Percentiles rank a stretch among this genome's conserved stretches.
These are phyloP conservation scores for Campoletis raptor DNA, from an alignment of 2,888 invertebrate species.

Conservation along the genomic window DNA sequence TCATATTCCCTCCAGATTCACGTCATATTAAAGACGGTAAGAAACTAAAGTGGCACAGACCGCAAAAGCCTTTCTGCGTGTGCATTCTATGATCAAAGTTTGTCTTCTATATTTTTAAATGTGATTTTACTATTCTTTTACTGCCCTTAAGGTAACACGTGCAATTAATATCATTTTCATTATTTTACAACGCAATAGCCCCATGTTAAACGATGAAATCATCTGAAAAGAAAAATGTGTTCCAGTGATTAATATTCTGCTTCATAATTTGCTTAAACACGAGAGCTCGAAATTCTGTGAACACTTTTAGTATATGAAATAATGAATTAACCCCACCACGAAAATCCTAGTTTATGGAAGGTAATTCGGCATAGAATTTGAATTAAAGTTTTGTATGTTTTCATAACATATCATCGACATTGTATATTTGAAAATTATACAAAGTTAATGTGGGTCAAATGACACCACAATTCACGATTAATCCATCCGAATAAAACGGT, in stretches of 20 bases:
- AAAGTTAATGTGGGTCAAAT: not conserved
- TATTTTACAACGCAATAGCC: too few relatives aligned
- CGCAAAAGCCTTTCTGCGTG: not conserved
- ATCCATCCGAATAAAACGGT: not conserved
- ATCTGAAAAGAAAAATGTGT: not conserved
- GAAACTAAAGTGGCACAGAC: not conserved
- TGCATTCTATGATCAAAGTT: too few relatives aligned
- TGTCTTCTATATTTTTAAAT: not conserved
- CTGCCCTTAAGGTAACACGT: not conserved
- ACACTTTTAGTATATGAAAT: not conserved
- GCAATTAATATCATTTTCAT: too few relatives aligned
- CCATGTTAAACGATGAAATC: not conserved
- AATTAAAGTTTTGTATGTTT: not conserved
- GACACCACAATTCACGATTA: conserved; percentile 7
- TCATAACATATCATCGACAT: not conserved
- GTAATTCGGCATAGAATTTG: not conserved
- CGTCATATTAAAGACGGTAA: not conserved
- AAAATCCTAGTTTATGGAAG: not conserved
- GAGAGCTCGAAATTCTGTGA: not conserved
- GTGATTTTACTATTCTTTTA: not conserved
- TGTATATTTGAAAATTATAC: not conserved
- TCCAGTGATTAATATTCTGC: not conserved
- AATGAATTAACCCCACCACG: not conserved
- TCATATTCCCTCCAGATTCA: not conserved
- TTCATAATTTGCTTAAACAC: not conserved